These are phyloP conservation scores for Mimachlamys varia DNA, from an alignment of 2,888 invertebrate species.

Conservation along the genomic window DNA sequence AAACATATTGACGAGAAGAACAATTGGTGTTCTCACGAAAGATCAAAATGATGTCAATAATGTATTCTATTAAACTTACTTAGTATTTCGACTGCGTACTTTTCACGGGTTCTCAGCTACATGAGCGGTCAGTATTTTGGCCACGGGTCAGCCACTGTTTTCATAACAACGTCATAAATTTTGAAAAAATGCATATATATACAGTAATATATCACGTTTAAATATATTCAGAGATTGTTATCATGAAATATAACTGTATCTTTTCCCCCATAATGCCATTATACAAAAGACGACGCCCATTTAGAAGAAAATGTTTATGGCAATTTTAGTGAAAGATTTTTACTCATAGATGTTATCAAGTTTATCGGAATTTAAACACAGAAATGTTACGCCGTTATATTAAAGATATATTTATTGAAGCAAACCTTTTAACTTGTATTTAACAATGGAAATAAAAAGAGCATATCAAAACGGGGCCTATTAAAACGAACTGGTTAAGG, in stretches of 20 bases:
- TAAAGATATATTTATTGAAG: slow-evolving; percentile 31
- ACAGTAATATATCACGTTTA: slow-evolving; percentile 3
- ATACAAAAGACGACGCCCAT: not conserved
- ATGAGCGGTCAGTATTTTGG: not conserved
- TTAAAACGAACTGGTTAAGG: not conserved
- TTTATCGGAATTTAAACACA: slow-evolving; percentile 9
- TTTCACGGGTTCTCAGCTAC: not conserved
- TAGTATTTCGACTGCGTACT: not conserved
- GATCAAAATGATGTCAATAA: not conserved
- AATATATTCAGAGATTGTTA: slow-evolving; percentile 28
- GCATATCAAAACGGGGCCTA: slow-evolving; percentile 7
- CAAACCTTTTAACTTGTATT: slow-evolving; percentile 31
- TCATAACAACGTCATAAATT: slow-evolving; percentile 4
- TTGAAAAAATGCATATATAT: not conserved
- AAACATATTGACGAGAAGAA: not conserved
- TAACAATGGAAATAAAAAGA: slow-evolving; percentile 23
- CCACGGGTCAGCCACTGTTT: not conserved
- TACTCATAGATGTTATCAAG: not conserved
- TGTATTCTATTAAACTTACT: not conserved
- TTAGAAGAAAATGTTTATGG: slow-evolving; percentile 18
- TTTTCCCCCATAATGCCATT: slow-evolving; percentile 15
- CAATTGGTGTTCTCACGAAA: not conserved
- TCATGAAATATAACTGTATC: not conserved
- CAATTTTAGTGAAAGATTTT: slow-evolving; percentile 36
- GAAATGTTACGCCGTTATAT: slow-evolving; percentile 16